Evolutionary conservation across 2,888 invertebrate genomes (phyloP).

Genomic region (Caenorhabditis becei): DNA sequence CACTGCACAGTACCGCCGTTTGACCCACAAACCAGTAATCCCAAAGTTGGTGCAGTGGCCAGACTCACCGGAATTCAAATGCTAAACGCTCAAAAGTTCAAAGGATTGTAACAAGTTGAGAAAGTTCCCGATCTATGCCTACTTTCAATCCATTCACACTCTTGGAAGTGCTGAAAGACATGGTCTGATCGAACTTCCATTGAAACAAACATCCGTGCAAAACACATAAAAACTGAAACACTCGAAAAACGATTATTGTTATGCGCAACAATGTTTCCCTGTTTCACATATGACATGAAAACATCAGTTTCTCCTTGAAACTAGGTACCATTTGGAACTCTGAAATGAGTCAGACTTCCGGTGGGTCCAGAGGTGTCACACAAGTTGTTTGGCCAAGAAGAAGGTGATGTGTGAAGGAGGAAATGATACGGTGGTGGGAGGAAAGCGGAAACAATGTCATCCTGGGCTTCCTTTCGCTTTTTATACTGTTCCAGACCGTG

Average conservation of each 20-base stretch:
- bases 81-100: too few species aligned
- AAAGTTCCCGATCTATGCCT: too few species aligned
- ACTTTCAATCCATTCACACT: too few species aligned
- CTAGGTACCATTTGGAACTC: neutral
- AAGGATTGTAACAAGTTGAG: too few species aligned
- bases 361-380: neutral
- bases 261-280: neutral
- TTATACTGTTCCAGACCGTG: neutral
- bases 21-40: neutral
- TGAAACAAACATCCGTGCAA: neutral
- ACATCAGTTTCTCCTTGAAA: neutral
- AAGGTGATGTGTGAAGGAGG: neutral
- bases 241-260: neutral
- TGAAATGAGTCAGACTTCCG: slow-evolving; percentile 1
- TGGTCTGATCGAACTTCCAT: neutral
- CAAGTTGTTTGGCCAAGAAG: neutral
- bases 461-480: neutral
- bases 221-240: neutral
- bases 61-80: too few species aligned
- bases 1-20: neutral
- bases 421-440: neutral
- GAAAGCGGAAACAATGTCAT: neutral
- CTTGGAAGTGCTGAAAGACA: too few species aligned
- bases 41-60: neutral
- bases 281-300: neutral